Conservation (phyloP, 2,888 invertebrate genomes). For the Piscicola geometra region DNA sequence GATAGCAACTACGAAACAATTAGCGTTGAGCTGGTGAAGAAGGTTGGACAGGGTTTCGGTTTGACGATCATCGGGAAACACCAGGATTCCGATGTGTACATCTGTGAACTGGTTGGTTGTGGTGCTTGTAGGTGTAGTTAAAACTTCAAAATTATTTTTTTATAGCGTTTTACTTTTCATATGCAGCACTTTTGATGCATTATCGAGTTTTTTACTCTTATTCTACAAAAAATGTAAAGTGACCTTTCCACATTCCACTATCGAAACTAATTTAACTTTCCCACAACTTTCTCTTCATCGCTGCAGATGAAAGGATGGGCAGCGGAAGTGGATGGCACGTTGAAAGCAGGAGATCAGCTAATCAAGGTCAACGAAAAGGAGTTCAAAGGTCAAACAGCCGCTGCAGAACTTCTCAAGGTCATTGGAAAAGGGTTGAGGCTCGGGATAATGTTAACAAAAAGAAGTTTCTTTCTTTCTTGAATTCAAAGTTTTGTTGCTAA, state of each 20-base stretch:
- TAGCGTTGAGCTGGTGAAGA: conserved; percentile 74
- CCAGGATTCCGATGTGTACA: conserved; percentile 75
- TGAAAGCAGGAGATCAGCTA: conserved; percentile 87
- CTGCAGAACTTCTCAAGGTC: conserved; percentile 75
- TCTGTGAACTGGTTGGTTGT: conserved; percentile 79
- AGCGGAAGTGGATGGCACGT: conserved; percentile 74
- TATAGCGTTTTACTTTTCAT: too few species aligned
- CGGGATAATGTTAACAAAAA: too few species aligned
- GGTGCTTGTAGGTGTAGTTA: background rate
- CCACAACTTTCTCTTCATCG: background rate
- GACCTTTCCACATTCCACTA: background rate
- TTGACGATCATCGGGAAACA: conserved; percentile 73
- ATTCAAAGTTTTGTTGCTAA: too few species aligned
- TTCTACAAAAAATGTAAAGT: background rate
- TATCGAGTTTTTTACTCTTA: too few species aligned
- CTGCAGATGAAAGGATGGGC: conserved; percentile 83
- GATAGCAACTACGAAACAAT: conserved; percentile 66
- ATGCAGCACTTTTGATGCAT: too few species aligned
- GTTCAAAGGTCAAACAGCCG: conserved; percentile 46
- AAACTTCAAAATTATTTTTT: too few species aligned
- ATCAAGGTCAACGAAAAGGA: conserved; percentile 82
- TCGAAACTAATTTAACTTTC: background rate
- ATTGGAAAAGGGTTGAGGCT: too few species aligned
- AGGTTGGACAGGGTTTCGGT: conserved; percentile 71
- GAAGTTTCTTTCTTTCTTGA: too few species aligned